phyloP scores from a whole-genome alignment of 2,888 invertebrate species.

The Crepidodera aurea region DNA sequence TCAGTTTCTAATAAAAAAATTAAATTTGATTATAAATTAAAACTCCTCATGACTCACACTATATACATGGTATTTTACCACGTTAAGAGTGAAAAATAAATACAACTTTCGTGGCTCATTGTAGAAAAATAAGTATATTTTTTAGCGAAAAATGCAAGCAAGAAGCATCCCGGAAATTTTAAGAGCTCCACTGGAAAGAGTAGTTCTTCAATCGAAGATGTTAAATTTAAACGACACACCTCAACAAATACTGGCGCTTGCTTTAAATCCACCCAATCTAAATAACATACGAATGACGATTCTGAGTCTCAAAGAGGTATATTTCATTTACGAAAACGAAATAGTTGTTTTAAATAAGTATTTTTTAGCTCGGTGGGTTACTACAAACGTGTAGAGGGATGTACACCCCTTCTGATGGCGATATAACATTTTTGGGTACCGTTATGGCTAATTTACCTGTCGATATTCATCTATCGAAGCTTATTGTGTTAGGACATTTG shows the following conservation, averaged over 20 bases:
- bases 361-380: slow-evolving; percentile 77
- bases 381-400: slow-evolving; percentile 65
- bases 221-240: slow-evolving; percentile 83
- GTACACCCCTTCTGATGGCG: slow-evolving; percentile 71
- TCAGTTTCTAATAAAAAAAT: no score
- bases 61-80: no score
- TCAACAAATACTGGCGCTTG: slow-evolving; percentile 78
- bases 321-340: neutral
- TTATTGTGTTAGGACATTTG: slow-evolving; percentile 86
- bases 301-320: slow-evolving; percentile 80
- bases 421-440: slow-evolving; percentile 84
- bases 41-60: no score
- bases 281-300: slow-evolving; percentile 83
- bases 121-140: slow-evolving; percentile 5
- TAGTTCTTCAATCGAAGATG: slow-evolving; percentile 83
- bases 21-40: no score
- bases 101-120: no score
- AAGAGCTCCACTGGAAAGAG: slow-evolving; percentile 80
- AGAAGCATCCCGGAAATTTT: slow-evolving; percentile 78
- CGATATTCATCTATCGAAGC: slow-evolving; percentile 81
- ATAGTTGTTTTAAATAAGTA: neutral
- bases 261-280: slow-evolving; percentile 87
- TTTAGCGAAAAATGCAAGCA: slow-evolving; percentile 63
- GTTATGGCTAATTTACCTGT: slow-evolving; percentile 85
- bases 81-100: neutral